phyloP scores from a whole-genome alignment of 2,888 invertebrate genomes.

The Melieria picta region DNA sequence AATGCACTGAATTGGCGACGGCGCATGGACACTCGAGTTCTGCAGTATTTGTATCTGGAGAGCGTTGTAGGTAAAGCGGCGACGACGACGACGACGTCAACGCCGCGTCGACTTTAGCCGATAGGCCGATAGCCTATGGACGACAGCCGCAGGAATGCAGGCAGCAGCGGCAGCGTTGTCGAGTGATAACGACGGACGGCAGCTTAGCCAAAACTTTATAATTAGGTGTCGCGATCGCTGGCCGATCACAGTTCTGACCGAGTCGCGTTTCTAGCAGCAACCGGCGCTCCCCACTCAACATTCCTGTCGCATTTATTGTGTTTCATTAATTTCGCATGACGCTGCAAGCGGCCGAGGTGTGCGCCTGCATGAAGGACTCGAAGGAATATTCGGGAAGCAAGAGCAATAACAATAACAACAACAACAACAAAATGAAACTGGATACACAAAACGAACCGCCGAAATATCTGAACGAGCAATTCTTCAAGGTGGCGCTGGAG shows the following conservation, averaged over 20 bases:
- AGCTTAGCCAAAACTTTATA: constrained; percentile 22
- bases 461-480: constrained; percentile 58
- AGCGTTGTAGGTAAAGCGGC: neutral
- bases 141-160: neutral
- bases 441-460: constrained; percentile 51
- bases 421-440: constrained; percentile 50
- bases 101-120: neutral
- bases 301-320: too few relatives aligned
- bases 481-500: constrained; percentile 60
- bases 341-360: too few relatives aligned
- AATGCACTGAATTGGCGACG: constrained; percentile 9
- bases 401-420: neutral
- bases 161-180: neutral
- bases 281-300: neutral
- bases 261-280: constrained; percentile 32
- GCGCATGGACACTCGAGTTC: constrained; percentile 2
- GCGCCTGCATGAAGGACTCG: too few relatives aligned
- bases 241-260: constrained; percentile 48
- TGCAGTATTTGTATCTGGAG: neutral
- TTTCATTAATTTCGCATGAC: too few relatives aligned
- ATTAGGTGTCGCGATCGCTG: constrained; percentile 8
- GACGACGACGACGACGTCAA: too few relatives aligned
- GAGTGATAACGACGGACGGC: neutral
- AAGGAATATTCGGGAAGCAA: too few relatives aligned
- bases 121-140: neutral